Evolutionary conservation across 2,113 vertebrate genomes (phyloP).

Genomic region (Tetraodon nigroviridis): DNA sequence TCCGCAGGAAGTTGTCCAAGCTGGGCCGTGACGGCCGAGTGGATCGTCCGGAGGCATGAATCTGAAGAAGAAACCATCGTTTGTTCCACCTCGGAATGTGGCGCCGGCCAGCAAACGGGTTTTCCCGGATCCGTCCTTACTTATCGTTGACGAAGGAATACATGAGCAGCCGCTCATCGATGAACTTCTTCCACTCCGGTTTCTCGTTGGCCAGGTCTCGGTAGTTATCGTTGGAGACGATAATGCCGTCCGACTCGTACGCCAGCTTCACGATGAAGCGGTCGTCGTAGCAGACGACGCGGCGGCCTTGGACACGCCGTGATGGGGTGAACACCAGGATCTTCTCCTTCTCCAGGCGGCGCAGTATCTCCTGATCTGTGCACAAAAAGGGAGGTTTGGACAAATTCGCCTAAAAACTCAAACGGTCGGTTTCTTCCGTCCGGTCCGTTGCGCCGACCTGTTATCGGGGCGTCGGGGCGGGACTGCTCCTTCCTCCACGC

Average conservation of each 20-base stretch:
- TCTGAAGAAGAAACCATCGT: no score
- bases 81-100: no score
- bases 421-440: not conserved
- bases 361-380: conserved; percentile 92
- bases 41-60: conserved; percentile 99
- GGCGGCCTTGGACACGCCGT: conserved; percentile 88
- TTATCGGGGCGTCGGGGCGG: conserved; percentile 91
- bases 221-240: conserved; percentile 98
- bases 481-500: conserved; percentile 98
- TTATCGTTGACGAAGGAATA: conserved; percentile 99
- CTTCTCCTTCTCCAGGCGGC: conserved; percentile 93
- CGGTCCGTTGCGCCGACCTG: conserved; percentile 69
- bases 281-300: conserved; percentile 97
- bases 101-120: not conserved
- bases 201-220: conserved; percentile 94
- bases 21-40: conserved; percentile 92
- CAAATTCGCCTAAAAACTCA: not conserved
- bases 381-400: not conserved
- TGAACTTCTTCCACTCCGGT: conserved; percentile 98
- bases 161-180: conserved; percentile 94
- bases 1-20: conserved; percentile 95
- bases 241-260: conserved; percentile 93
- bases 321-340: conserved; percentile 95
- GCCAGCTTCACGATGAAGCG: conserved; percentile 95
- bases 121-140: conserved; percentile 67